Conservation (phyloP, 2,888 invertebrate species). For the Drosophila hamatofila region DNA sequence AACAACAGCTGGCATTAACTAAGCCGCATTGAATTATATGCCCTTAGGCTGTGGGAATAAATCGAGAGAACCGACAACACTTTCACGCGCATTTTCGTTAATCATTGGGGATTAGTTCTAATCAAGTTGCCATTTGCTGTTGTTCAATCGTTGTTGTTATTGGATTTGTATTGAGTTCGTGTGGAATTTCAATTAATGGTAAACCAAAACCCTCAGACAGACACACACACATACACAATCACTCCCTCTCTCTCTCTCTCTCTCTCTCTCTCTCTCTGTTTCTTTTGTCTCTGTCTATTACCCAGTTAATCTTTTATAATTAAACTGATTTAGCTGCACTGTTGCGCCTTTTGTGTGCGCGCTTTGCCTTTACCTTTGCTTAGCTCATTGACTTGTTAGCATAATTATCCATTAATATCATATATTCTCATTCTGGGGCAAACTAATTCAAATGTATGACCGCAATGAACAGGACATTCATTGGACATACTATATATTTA, state of each 20-base stretch:
- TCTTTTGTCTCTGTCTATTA: slow-evolving; percentile 1
- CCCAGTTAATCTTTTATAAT: slow-evolving; percentile 78
- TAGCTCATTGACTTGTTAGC: slow-evolving; percentile 70
- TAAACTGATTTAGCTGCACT: slow-evolving; percentile 70
- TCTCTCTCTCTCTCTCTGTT: background rate
- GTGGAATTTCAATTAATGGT: slow-evolving; percentile 73
- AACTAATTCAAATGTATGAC: slow-evolving; percentile 68
- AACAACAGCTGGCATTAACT: slow-evolving; percentile 35
- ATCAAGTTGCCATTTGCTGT: slow-evolving; percentile 61
- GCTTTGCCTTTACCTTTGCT: slow-evolving; percentile 9
- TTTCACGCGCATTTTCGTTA: slow-evolving; percentile 76
- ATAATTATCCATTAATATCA: slow-evolving; percentile 77
- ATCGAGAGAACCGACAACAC: slow-evolving; percentile 57
- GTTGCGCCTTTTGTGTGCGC: slow-evolving; percentile 23
- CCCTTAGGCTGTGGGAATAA: slow-evolving; percentile 50
- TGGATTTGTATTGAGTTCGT: slow-evolving; percentile 72
- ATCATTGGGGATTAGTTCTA: slow-evolving; percentile 75
- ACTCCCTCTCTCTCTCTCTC: background rate
- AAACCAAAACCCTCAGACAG: slow-evolving; percentile 4
- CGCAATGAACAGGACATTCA: slow-evolving; percentile 56
- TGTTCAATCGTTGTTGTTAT: slow-evolving; percentile 64
- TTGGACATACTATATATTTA: slow-evolving; percentile 49
- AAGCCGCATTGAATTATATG: slow-evolving; percentile 68
- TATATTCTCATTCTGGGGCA: slow-evolving; percentile 69
- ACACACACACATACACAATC: background rate